These are phyloP conservation scores for Tolmerus cingulatus DNA, from an alignment of 2,888 invertebrate species.

Conservation along the genomic window DNA sequence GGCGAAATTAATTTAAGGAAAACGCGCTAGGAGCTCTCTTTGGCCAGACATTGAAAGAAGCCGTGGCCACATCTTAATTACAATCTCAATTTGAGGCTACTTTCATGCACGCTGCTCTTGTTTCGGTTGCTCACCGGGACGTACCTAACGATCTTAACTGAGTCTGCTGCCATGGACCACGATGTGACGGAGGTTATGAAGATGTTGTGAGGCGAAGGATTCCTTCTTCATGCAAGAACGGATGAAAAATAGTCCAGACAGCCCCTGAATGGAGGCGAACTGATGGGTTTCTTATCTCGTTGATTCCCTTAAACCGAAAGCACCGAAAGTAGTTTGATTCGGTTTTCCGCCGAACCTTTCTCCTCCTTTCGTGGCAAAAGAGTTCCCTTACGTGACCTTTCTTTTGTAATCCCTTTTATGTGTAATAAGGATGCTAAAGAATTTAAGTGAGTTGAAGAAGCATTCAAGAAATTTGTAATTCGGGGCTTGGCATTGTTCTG, in stretches of 20 bases:
- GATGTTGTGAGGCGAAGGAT: neutral
- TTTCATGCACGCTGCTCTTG: slow-evolving; percentile 12
- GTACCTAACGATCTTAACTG: slow-evolving; percentile 5
- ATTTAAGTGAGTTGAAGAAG: slow-evolving; percentile 4
- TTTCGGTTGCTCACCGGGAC: slow-evolving; percentile 9
- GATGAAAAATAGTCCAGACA: slow-evolving; percentile 8
- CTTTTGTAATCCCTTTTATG: slow-evolving; percentile 9
- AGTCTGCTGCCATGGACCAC: neutral
- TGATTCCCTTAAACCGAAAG: neutral
- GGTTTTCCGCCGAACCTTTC: neutral
- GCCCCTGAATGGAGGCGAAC: neutral
- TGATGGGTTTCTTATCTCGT: slow-evolving; percentile 21
- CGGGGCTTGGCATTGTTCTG: neutral
- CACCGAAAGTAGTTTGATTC: neutral
- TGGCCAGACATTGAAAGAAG: slow-evolving; percentile 12
- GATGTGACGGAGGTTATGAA: neutral
- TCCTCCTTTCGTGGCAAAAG: neutral
- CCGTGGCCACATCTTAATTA: slow-evolving; percentile 31
- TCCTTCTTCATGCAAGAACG: neutral
- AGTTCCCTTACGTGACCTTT: neutral
- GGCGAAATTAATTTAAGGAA: slow-evolving; percentile 31
- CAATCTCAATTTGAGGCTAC: slow-evolving; percentile 22
- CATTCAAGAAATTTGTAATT: slow-evolving; percentile 18
- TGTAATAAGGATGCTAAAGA: slow-evolving; percentile 1
- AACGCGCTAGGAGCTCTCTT: slow-evolving; percentile 14